Evolutionary conservation across 2,797 vertebrate genomes (phyloP), one percentile per base, ranked within the genome.

Genomic region (Chelidonichthys spinosus): DNA sequence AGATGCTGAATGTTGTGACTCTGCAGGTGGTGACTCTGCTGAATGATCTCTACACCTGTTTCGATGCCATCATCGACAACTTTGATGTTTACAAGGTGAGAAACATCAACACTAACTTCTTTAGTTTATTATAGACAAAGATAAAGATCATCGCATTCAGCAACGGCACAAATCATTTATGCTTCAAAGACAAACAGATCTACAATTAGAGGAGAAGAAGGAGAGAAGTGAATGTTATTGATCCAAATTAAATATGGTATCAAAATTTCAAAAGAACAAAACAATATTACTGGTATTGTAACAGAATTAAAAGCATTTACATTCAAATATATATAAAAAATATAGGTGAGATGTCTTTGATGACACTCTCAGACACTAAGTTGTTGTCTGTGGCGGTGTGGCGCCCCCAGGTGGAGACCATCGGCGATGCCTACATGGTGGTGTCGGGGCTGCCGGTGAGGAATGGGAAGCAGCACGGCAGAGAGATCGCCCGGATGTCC

Each of bases 21-120:
- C 74, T 71, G 11, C 89, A 98, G 97, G 97, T 99, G 63, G 97
- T 99, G 83, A 96, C 96, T 0, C 90, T 99, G 79, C 95, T 99
- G 56, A 99, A 98, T 3, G 97, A 99, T 83, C 95, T 99, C 69
- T 99, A 99, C 90, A 99, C 97, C 14, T 99, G 97, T 76, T 99
- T 98, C 9, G 97, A 99, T 0, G 97, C 97, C 79, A 97, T 98
- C 88, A 99, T 98, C n/a, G 97, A 99, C 92, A 98, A 97, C 93
- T 98, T 99, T 46, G 97, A 99, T 0, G 97, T 99, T 87, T 99
- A 98, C 94, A 99, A 99, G 96, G 97, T 98, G 44, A 72, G 1
- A 0, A 15, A 25, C 50, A 8, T 5, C 7, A 15, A 59, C 56
- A 8, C 25, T 14, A 33, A 39, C 14, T n/a, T 0, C 15, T 53